These are phyloP conservation scores for Zapornia atra DNA, from an alignment of 2,113 vertebrate species.

Conservation along the genomic window DNA sequence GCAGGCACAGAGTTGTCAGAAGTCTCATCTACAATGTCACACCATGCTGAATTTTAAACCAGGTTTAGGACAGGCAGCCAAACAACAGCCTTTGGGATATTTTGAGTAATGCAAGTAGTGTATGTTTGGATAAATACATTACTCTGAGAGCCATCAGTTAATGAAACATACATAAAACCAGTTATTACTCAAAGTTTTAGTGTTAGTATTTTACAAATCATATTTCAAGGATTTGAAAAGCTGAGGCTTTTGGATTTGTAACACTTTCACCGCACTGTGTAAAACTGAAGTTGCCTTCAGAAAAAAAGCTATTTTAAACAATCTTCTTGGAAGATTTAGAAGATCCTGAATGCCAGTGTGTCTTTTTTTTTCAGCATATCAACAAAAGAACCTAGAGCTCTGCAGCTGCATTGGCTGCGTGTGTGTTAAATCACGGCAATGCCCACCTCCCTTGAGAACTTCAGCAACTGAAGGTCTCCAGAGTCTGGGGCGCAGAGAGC, in stretches of 20 bases:
- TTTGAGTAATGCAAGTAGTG: background rate
- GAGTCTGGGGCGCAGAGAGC: accelerated
- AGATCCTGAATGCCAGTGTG: background rate
- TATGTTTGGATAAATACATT: background rate
- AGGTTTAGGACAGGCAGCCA: background rate
- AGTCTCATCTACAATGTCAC: background rate
- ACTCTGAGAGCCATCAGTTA: background rate
- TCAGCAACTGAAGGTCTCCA: background rate
- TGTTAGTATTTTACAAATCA: background rate
- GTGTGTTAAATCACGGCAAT: background rate
- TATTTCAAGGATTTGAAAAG: background rate
- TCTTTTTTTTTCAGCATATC: background rate
- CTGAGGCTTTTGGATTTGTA: background rate
- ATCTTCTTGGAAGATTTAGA: background rate
- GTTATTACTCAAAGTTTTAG: background rate
- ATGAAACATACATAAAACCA: background rate
- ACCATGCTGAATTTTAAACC: background rate
- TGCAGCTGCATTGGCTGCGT: accelerated
- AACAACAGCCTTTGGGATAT: background rate
- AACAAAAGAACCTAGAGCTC: background rate
- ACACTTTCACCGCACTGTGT: background rate
- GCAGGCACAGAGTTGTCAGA: background rate
- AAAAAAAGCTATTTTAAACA: background rate
- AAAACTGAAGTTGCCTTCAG: background rate
- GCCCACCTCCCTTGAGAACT: background rate